These are phyloP conservation scores for Chrysopa pallens DNA, from an alignment of 1,140 invertebrate genomes.

Conservation along the genomic window DNA sequence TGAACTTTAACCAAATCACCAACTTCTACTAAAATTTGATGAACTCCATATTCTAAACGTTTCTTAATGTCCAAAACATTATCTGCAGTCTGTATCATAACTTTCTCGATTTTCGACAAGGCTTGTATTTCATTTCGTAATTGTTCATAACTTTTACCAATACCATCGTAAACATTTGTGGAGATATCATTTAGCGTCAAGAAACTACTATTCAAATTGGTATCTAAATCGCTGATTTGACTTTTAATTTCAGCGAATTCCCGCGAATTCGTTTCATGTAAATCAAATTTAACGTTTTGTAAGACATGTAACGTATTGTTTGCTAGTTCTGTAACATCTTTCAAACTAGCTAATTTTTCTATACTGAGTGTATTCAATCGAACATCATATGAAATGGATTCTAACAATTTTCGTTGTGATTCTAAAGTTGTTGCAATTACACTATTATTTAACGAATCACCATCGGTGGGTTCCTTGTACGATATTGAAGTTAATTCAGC, in stretches of 20 bases:
- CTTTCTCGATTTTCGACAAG: slow-evolving; percentile 55
- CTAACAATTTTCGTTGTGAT: slow-evolving; percentile 8
- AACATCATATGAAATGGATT: slow-evolving; percentile 18
- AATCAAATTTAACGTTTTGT: slow-evolving; percentile 8
- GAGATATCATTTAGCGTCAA: slow-evolving; percentile 30
- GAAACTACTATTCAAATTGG: slow-evolving; percentile 20
- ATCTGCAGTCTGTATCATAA: slow-evolving; percentile 68
- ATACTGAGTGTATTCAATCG: neutral
- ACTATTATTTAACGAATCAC: no score
- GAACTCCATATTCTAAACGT: slow-evolving; percentile 65
- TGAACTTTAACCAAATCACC: slow-evolving; percentile 48
- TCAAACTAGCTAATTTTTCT: slow-evolving; percentile 5
- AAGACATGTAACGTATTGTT: slow-evolving; percentile 10
- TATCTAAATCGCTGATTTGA: slow-evolving; percentile 28
- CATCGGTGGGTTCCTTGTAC: no score
- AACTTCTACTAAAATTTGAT: slow-evolving; percentile 69
- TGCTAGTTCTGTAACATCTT: slow-evolving; percentile 6
- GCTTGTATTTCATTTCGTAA: slow-evolving; percentile 31
- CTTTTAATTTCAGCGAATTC: slow-evolving; percentile 20
- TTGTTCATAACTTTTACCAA: slow-evolving; percentile 34
- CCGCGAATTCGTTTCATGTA: slow-evolving; percentile 14
- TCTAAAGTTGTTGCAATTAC: no score
- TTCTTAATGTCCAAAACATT: slow-evolving; percentile 69
- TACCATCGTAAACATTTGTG: slow-evolving; percentile 30
- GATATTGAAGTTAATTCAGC: no score